Percentiles rank a stretch among this genome's conserved stretches.
phyloP scores from a whole-genome alignment of 2,888 invertebrate genomes.

The Himalopsyche anomala region DNA sequence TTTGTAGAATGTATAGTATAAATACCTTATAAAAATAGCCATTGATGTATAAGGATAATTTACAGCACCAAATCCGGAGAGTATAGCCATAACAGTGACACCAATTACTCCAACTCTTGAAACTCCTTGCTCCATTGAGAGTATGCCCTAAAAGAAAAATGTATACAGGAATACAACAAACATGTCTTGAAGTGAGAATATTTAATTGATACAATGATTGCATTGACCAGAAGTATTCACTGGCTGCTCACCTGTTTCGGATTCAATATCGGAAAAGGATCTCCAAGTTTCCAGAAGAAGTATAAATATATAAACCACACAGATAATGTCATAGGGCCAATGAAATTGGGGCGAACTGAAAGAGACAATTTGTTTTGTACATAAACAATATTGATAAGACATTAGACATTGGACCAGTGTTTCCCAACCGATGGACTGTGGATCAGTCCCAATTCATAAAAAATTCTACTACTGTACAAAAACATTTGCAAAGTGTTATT shows the following conservation, averaged over 20 bases:
- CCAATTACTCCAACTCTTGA: slow-evolving; percentile 99
- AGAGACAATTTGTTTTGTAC: slow-evolving; percentile 28
- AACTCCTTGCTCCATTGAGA: slow-evolving; percentile 94
- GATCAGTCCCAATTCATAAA: too few species aligned
- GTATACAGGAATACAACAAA: not conserved
- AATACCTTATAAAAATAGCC: slow-evolving; percentile 95
- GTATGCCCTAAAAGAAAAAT: slow-evolving; percentile 72
- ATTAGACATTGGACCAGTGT: too few species aligned
- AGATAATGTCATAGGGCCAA: slow-evolving; percentile 86
- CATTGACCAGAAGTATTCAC: slow-evolving; percentile 68
- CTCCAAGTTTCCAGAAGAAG: slow-evolving; percentile 99
- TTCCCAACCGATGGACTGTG: too few species aligned
- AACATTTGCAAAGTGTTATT: too few species aligned
- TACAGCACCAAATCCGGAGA: slow-evolving; percentile 99
- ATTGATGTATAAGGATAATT: slow-evolving; percentile 99
- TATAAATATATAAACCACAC: slow-evolving; percentile 95
- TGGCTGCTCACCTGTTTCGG: slow-evolving; percentile 93
- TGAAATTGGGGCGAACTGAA: slow-evolving; percentile 86
- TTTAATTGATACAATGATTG: not conserved
- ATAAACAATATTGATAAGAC: not conserved
- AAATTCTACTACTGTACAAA: too few species aligned
- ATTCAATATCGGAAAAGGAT: slow-evolving; percentile 97
- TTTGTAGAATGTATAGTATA: not conserved
- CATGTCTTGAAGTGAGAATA: not conserved
- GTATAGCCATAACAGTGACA: slow-evolving; percentile 98